Conservation (phyloP, 2,888 invertebrate species). For the Acronicta leporina region DNA sequence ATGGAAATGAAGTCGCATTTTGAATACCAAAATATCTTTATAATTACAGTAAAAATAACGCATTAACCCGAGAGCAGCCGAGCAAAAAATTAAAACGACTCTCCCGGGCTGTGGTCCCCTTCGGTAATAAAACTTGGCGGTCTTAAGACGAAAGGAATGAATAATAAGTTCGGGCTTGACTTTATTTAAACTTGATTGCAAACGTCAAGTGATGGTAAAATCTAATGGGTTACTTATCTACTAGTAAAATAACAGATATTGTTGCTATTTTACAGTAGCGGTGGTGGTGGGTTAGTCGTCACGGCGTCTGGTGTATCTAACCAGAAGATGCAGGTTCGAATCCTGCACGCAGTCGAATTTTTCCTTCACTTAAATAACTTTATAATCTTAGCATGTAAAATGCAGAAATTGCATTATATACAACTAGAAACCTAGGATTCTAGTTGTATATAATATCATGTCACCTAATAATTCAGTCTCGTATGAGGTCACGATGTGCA, state of each 20-base stretch:
- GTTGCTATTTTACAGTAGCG: no score
- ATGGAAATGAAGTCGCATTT: conserved; percentile 45
- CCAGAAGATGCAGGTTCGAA: no score
- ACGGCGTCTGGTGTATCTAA: no score
- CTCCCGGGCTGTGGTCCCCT: conserved; percentile 46
- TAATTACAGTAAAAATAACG: conserved; percentile 82
- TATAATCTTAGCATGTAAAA: no score
- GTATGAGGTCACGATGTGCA: not conserved
- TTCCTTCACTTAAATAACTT: no score
- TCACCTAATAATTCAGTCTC: not conserved
- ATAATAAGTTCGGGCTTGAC: conserved; percentile 28
- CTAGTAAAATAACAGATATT: no score
- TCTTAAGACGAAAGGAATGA: conserved; percentile 20
- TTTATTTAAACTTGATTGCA: conserved; percentile 30
- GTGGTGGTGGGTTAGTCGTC: no score
- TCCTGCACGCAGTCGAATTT: no score
- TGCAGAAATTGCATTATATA: no score
- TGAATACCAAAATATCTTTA: conserved; percentile 68
- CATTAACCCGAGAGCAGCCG: conserved; percentile 68
- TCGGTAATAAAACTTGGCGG: conserved; percentile 33
- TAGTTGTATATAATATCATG: not conserved
- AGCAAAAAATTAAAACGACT: conserved; percentile 84
- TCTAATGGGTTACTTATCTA: no score
- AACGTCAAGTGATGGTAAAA: not conserved
- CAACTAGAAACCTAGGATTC: no score